Base-by-base conservation (phyloP, 2,113 vertebrate species). In the Glaucidium brasilianum region DNA sequence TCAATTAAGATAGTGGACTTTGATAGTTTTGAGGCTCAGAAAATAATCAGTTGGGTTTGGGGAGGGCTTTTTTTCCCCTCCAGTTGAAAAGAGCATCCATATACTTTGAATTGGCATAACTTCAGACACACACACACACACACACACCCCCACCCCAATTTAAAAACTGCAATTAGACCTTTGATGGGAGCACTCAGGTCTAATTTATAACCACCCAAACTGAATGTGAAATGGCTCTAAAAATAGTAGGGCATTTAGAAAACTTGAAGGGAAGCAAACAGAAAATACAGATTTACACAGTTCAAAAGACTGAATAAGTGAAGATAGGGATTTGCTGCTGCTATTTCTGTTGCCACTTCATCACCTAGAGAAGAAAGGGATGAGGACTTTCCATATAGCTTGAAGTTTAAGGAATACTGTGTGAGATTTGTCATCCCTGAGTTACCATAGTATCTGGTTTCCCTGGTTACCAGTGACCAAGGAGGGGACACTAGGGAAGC, bases 381-480 rank as follows among this genome's bases (percentile, higher is more conserved):
- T 52, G 63, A 95, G 89, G 66, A 85, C 80, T 95, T 97, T 81
- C 87, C 27, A 22, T 83, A 21, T 29, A 90, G 77, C 87, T 59
- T 94, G 81, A 92, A 63, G 29, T 93, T 94, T 75, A 89, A 96
- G 90, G 73, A 93, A 90, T 95, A 86, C 30, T 7, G 77, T 66
- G 82, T 88, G 56, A 96, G 93, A 67, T 92, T 94, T 96, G 60
- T 96, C 82, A 93, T 97, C 88, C 83, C 86, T 43, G 74, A 97
- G 98, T 98, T 98, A 95, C 98, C 97, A 98, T 98, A 98, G 98
- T 47, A 97, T 96, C 97, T 95, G 9, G 98, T 98, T 98, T 97
- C 98, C 98, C 96, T 98, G 98, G 98, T 98, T 98, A 98, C 98
- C 91, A 19, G 92, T 97, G 97, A 96, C 97, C 98, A 98, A 96